Base-by-base conservation (phyloP, 1,140 invertebrate species). In the Caerostris darwini region DNA sequence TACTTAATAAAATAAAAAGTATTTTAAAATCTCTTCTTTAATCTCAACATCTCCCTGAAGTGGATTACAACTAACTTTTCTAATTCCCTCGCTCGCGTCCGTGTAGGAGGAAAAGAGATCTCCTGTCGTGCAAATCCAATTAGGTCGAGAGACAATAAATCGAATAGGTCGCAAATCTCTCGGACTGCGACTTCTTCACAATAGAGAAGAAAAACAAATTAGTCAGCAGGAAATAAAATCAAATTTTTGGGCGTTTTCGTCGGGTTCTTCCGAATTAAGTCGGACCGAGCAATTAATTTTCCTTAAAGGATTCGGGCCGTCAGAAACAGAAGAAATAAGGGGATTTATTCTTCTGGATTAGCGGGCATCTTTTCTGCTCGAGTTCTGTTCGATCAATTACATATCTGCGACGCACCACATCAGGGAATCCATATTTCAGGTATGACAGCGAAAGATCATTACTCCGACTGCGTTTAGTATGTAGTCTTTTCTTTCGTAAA, bases 291-390 rank as follows among this genome's bases (percentile, higher is more conserved):
- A 77, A 77, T 77, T 77, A 77, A 77, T 77, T 77, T 77, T 77
- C 71, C 71, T 77, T 77, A 77, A 77, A 34, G 71, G 71, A 77
- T 77, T 77, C 71, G 0, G 34, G 7, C 53, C 71, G 71, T 77
- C 71, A 77, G 53, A 77, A 77, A 50, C 71, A 77, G 50, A 77
- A 77, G 71, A 77, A 77, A 77, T 77, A 77, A 77, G 71, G 53
- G 71, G 71, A 77, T 77, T 77, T 77, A 34, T 77, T 77, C 50
- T 53, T 77, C 50, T 12, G 71, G 71, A 77, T 77, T 77, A 77
- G 50, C 6, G 71, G 71, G 53, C 71, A 77, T 77, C 71, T 77
- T 77, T 77, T 77, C 71, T 77, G 71, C 71, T 77, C 50, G 50
- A 77, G 71, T 77, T 50, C 71, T 77, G 12, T 77, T 77, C 71